Evolutionary conservation across 2,888 invertebrate species (phyloP), one percentile per base, ranked within the genome.

Genomic region (Acleris laterana): DNA sequence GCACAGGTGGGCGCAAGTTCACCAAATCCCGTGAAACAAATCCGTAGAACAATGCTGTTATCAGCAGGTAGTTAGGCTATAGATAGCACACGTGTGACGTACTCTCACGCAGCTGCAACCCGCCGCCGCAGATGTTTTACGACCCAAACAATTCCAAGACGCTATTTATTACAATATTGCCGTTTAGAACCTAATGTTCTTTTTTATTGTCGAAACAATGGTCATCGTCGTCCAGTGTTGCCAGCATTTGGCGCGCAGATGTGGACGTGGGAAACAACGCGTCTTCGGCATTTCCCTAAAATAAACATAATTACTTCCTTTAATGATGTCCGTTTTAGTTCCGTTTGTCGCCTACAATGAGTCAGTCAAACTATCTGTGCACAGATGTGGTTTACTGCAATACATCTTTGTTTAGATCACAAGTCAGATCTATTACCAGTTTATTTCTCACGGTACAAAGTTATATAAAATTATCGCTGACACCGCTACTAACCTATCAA

Each of bases 161-260:
- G 85, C 78, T 89, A 89, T 91, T 91, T 90, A 91, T 90, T 89
- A 89, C 88, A 83, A 89, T 89, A 90, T 90, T 89, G 87, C 90
- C 85, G 87, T 90, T 92, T 90, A 89, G 87, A 87, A 87, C 85
- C 89, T 92, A 92, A 93, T 92, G 90, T 88, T 78, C 85, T 80
- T 83, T 90, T 90, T 90, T 90, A 91, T 89, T 90, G 85, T 88
- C 71, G 87, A 88, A 90, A 93, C 93, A 93, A 93, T 93, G 90
- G 90, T 84, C 90, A 89, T 83, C 81, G 74, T 73, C 77, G 84
- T 83, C 70, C 83, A 82, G 78, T 87, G 86, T 88, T 91, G 89
- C 87, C 81, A 89, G 87, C 90, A 90, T 89, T 79, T 77, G 90
- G 90, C 75, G 77, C 74, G 78, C 92, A 92, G 90, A 82, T 92